phyloP scores from a whole-genome alignment of 2,113 vertebrate genomes.

The Catharus minimus region DNA sequence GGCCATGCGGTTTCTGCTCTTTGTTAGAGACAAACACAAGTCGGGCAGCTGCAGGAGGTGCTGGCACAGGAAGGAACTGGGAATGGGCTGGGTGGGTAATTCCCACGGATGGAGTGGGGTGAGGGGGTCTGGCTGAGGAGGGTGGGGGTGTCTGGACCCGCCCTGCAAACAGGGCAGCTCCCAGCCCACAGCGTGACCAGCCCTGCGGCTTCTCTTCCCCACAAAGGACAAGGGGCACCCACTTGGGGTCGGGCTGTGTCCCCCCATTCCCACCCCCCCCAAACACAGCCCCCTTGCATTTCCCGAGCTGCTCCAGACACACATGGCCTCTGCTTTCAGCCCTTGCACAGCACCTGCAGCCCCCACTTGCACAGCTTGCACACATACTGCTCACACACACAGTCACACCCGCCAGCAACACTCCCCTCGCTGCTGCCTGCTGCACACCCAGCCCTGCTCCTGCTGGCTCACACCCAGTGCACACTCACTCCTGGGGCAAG shows the following conservation, averaged over 20 bases:
- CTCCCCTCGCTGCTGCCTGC: rapidly evolving
- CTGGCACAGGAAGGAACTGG: background rate
- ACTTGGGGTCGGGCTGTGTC: rapidly evolving
- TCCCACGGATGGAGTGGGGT: background rate
- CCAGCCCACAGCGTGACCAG: background rate
- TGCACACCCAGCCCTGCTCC: background rate
- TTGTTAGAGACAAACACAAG: background rate
- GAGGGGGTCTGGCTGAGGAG: background rate
- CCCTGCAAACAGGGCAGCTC: background rate
- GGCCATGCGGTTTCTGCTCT: background rate
- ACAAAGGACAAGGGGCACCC: rapidly evolving
- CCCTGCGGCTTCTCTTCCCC: background rate
- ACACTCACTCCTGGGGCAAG: background rate
- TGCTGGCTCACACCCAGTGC: background rate
- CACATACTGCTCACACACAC: background rate
- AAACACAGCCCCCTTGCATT: rapidly evolving
- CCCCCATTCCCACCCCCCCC: rapidly evolving
- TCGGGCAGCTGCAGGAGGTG: background rate
- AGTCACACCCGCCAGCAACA: background rate
- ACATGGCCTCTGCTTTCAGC: rapidly evolving
- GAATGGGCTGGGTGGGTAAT: background rate
- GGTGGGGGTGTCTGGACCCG: background rate
- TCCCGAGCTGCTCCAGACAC: background rate
- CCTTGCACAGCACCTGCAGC: background rate
- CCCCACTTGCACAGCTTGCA: background rate